A percentile compares a stretch with the other conserved stretches of the same genome.
Evolutionary conservation across 2,888 invertebrate genomes (phyloP).

Genomic region (Troilus luridus): DNA sequence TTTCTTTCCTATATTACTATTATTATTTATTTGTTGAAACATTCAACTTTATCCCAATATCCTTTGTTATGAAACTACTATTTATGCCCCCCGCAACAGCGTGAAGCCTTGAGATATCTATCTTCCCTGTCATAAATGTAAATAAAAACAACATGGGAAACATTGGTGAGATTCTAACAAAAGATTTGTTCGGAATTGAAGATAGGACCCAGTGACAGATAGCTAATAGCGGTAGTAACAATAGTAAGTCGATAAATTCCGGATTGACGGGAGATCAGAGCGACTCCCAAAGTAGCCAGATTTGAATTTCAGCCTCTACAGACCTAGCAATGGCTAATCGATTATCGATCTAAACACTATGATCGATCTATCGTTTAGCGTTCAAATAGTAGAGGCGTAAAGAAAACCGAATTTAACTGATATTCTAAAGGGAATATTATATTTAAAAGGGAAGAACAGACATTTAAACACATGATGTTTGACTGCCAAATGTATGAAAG

Average conservation of each 20-base stretch:
- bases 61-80: not conserved
- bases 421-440: no score
- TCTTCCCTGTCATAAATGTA: not conserved
- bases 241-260: not conserved
- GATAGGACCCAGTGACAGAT: not conserved
- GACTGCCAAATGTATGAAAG: no score
- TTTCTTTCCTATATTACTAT: no score
- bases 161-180: not conserved
- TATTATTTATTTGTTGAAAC: no score
- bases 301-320: no score
- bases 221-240: not conserved
- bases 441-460: no score
- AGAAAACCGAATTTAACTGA: no score
- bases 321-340: not conserved
- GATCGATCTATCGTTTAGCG: no score
- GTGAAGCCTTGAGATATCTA: not conserved
- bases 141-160: not conserved
- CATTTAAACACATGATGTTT: no score
- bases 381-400: no score
- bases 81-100: not conserved
- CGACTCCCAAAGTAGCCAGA: not conserved
- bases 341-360: no score
- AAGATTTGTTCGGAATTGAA: not conserved
- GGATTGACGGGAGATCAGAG: not conserved
- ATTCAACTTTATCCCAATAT: not conserved